Percentiles rank a stretch among this genome's conserved stretches.
Evolutionary conservation across 2,888 invertebrate genomes (phyloP).

Genomic region (Maniola hyperantus): DNA sequence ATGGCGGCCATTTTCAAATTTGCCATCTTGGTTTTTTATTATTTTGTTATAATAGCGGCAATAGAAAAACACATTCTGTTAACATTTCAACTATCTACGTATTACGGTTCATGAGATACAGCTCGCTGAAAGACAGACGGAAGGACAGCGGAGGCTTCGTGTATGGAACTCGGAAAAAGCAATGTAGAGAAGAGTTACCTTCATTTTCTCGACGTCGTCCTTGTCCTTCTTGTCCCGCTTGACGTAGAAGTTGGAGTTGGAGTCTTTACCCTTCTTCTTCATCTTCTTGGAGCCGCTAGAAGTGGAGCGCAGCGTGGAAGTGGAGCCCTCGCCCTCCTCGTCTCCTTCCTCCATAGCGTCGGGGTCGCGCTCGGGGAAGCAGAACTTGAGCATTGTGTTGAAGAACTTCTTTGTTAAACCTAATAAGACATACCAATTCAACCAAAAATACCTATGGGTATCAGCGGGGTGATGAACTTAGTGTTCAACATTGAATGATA

Average conservation of each 20-base stretch:
- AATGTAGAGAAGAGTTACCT: constrained; percentile 80
- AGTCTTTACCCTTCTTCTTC: constrained; percentile 85
- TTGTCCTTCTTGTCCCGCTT: constrained; percentile 91
- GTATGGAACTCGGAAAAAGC: no score
- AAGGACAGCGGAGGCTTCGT: neutral
- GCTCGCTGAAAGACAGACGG: neutral
- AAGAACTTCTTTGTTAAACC: constrained; percentile 97
- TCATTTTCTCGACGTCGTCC: constrained; percentile 99
- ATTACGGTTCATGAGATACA: neutral
- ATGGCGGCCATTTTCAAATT: neutral
- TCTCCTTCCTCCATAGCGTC: constrained; percentile 90
- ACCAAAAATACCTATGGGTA: neutral
- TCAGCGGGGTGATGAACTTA: no score
- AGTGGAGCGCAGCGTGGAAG: constrained; percentile 58
- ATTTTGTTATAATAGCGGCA: no score
- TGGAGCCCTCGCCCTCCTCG: constrained; percentile 70
- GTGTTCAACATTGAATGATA: no score
- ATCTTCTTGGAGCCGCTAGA: constrained; percentile 77
- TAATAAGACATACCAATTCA: constrained; percentile 45
- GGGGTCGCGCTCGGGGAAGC: constrained; percentile 96
- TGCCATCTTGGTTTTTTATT: no score
- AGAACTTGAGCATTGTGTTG: constrained; percentile 98
- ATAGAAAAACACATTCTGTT: no score
- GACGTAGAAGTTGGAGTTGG: constrained; percentile 94
- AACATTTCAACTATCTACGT: no score